phyloP scores from a whole-genome alignment of 37 sponge, comb jelly and placozoan species.

The Cladorhizidae sp. region DNA sequence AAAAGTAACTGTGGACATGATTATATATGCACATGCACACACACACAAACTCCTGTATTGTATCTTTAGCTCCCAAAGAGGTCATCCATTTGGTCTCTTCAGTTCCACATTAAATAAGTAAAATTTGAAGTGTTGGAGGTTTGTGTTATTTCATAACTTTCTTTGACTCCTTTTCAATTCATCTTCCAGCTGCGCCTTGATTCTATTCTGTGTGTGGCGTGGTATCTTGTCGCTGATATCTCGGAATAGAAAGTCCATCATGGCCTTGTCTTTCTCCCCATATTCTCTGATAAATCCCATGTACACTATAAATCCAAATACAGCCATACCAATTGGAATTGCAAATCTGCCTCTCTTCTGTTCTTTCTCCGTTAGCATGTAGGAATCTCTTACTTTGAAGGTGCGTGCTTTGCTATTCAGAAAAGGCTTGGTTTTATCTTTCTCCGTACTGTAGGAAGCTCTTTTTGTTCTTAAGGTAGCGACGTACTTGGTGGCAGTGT shows the following conservation, averaged over 20 bases:
- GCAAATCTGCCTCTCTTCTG: constrained; percentile 18
- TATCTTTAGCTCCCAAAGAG: too few species aligned
- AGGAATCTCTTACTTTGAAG: constrained; percentile 19
- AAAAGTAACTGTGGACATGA: too few species aligned
- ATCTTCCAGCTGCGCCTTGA: not conserved
- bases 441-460: not conserved
- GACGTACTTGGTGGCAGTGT: too few species aligned
- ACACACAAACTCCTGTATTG: too few species aligned
- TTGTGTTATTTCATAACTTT: too few species aligned
- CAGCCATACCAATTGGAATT: constrained; percentile 37
- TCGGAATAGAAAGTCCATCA: constrained; percentile 2
- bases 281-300: constrained; percentile 37
- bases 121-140: too few species aligned
- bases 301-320: constrained; percentile 33
- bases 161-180: too few species aligned
- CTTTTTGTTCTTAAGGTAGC: not conserved
- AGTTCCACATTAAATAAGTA: too few species aligned
- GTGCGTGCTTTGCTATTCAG: constrained; percentile 42
- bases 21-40: too few species aligned
- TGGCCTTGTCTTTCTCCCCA: constrained; percentile 12
- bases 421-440: constrained; percentile 41
- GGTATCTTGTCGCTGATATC: constrained; percentile 38
- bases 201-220: not conserved
- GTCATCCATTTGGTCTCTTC: too few species aligned
- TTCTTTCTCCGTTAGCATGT: not conserved